These are phyloP conservation scores for Triops longicaudatus DNA, from an alignment of 1,140 invertebrate genomes.

Conservation along the genomic window DNA sequence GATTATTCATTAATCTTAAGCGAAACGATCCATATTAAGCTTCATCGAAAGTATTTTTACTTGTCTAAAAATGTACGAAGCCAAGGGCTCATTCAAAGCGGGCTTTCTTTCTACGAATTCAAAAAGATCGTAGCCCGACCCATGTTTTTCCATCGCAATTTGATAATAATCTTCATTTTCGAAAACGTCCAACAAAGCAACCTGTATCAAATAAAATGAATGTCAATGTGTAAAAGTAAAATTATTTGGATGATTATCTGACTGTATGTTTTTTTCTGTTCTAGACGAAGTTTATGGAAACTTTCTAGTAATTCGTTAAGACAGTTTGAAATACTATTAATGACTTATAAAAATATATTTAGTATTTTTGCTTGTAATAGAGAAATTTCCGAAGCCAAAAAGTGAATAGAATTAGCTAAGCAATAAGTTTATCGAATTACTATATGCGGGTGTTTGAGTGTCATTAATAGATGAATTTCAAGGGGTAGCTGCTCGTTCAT, in stretches of 20 bases:
- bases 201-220: slow-evolving; percentile 36
- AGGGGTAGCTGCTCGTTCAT: slow-evolving; percentile 47
- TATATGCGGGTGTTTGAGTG: slow-evolving; percentile 61
- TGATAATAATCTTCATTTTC: slow-evolving; percentile 63
- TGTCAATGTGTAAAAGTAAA: no score
- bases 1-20: slow-evolving; percentile 9
- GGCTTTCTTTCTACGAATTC: slow-evolving; percentile 66
- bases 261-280: no score
- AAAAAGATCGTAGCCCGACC: slow-evolving; percentile 69
- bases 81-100: slow-evolving; percentile 57
- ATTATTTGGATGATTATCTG: no score
- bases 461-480: slow-evolving; percentile 55
- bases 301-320: no score
- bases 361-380: no score
- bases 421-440: slow-evolving; percentile 40
- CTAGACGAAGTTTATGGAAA: no score
- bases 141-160: slow-evolving; percentile 71
- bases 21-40: not conserved
- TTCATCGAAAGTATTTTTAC: no score
- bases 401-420: not conserved
- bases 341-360: no score
- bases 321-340: no score
- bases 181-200: slow-evolving; percentile 58
- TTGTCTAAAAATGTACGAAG: slow-evolving; percentile 65
- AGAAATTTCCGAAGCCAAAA: no score